Base-by-base conservation (phyloP, 2,113 vertebrate species). In the Lampris megalopsis region DNA sequence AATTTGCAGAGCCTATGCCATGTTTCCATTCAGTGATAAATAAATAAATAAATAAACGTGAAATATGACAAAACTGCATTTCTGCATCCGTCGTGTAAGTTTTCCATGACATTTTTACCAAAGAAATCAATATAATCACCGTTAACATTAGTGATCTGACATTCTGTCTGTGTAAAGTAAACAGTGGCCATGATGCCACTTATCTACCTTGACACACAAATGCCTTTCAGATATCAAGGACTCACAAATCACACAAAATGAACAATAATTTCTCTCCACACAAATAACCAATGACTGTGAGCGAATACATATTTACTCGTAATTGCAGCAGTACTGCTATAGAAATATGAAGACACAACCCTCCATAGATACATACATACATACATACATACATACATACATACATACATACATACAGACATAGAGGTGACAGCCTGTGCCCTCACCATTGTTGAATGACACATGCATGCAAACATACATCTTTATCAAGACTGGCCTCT, bases 121-220 rank as follows among this genome's bases (percentile, higher is more conserved):
- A 54, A 58, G 48, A 57, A 66, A 78, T 77, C 56, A 67, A 77
- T 71, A 58, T 9, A 0, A 1, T 54, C 65, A 52, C 47, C 47
- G 40, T 10, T 10, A 41, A 50, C 56, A 13, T 49, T 76, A 73
- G 42, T 67, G 59, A 58, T 60, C 10, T 63, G 74, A 68, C 74
- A 81, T 56, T 78, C 35, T 45, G 41, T 71, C 58, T 71, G 63
- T 66, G 52, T 71, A 73, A 76, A 65, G 24, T 36, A 53, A 79
- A 80, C 73, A 58, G 8, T 13, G 68, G 70, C 53, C 49, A 53
- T 52, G 53, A 24, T 56, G 64, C 24, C 13, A 49, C 7, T 57
- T 59, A 56, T 13, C 42, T 47, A 5, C 35, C 10, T 0, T 58
- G 50, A 63, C 35, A 58, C 58, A 60, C n/a, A 6, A 10, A 3